Conservation (phyloP, 2,888 invertebrate species). For the Phengaris alcon region DNA sequence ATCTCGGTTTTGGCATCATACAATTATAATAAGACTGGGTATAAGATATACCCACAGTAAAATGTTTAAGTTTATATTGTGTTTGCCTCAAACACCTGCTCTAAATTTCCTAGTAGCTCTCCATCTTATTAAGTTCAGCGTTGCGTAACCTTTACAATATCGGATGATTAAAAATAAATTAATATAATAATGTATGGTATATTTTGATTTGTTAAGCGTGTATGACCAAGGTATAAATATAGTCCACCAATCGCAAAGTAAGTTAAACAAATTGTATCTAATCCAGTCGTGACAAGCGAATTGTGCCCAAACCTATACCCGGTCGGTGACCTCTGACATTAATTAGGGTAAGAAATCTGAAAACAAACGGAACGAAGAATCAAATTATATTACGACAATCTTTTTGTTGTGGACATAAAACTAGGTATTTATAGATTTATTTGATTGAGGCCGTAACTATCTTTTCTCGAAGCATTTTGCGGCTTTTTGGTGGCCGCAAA, state of each 20-base stretch:
- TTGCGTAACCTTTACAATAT: no score
- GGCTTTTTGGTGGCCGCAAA: no score
- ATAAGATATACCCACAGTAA: no score
- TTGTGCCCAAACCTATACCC: not conserved
- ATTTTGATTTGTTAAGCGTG: not conserved
- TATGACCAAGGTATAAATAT: not conserved
- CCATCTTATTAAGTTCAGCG: no score
- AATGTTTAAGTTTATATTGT: no score
- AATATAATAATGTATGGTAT: no score
- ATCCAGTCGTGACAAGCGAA: conserved; percentile 17
- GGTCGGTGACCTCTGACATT: conserved; percentile 3
- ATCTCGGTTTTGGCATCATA: no score
- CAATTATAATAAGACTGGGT: no score
- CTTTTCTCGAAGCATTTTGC: no score
- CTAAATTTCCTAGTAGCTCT: no score
- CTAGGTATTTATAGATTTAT: not conserved
- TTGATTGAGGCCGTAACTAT: not conserved
- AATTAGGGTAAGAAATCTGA: not conserved
- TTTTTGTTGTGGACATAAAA: not conserved
- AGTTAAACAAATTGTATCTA: conserved; percentile 6
- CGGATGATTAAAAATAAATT: no score
- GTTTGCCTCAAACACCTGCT: no score
- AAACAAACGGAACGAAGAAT: conserved; percentile 2
- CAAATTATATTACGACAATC: not conserved
- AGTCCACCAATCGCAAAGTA: not conserved